phyloP scores from a whole-genome alignment of 1,140 invertebrate genomes.

The Drosophila repletoides region DNA sequence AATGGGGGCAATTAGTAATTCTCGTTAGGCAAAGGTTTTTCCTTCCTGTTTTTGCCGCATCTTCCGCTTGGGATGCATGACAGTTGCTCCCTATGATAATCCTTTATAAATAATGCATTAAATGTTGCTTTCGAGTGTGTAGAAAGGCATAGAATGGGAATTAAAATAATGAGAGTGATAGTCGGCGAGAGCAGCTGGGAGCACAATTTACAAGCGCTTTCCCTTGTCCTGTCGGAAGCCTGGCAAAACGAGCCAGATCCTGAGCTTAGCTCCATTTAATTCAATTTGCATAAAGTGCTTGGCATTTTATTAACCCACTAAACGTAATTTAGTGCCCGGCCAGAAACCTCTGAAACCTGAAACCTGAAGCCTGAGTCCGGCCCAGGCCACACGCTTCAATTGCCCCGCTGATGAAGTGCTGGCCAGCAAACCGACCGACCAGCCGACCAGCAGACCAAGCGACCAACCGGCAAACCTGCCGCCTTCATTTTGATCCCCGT shows the following conservation, averaged over 20 bases:
- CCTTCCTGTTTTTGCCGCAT: slow-evolving; percentile 52
- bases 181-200: slow-evolving; percentile 18
- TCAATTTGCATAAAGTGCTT: slow-evolving; percentile 74
- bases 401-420: slow-evolving; percentile 62
- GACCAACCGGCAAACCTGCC: neutral
- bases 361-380: slow-evolving; percentile 42
- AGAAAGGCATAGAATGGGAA: neutral
- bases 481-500: slow-evolving; percentile 7
- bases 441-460: slow-evolving; percentile 3
- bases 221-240: slow-evolving; percentile 33
- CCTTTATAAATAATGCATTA: slow-evolving; percentile 78
- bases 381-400: slow-evolving; percentile 46
- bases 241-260: slow-evolving; percentile 39
- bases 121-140: slow-evolving; percentile 40
- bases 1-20: slow-evolving; percentile 61
- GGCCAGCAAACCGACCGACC: slow-evolving; percentile 4
- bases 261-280: slow-evolving; percentile 57
- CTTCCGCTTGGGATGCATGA: slow-evolving; percentile 51
- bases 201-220: slow-evolving; percentile 37
- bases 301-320: slow-evolving; percentile 74
- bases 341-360: too few relatives aligned
- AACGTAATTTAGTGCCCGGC: slow-evolving; percentile 65
- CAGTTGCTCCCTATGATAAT: slow-evolving; percentile 50
- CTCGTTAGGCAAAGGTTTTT: slow-evolving; percentile 70
- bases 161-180: neutral